Conservation (phyloP, 2,888 invertebrate genomes). For the Ditula angustiorana region DNA sequence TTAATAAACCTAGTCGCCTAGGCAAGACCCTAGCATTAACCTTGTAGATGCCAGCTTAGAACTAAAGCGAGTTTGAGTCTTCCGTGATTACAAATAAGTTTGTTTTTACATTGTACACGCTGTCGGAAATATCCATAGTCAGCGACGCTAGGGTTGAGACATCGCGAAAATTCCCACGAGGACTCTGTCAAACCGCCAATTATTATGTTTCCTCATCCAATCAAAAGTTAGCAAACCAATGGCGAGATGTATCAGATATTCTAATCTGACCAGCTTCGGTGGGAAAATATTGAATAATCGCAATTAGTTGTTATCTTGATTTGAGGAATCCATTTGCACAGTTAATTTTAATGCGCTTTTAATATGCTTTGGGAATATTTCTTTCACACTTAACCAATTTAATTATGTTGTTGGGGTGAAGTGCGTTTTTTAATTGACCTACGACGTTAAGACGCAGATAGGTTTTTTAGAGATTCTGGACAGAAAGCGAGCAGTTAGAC, state of each 20-base stretch:
- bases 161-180: background rate
- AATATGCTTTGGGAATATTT: conserved; percentile 6
- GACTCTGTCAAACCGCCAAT: conserved; percentile 30
- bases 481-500: too few relatives aligned
- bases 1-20: too few relatives aligned
- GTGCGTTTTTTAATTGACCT: background rate
- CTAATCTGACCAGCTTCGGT: conserved; percentile 9
- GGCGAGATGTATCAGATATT: background rate
- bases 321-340: conserved; percentile 4
- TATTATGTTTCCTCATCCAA: conserved; percentile 29
- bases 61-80: too few relatives aligned
- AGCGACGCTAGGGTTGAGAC: background rate
- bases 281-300: conserved; percentile 24
- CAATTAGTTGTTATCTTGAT: conserved; percentile 26
- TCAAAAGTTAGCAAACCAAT: background rate
- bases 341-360: conserved; percentile 15
- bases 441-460: too few relatives aligned
- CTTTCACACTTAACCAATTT: conserved; percentile 3
- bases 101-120: background rate
- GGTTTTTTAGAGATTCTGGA: too few relatives aligned
- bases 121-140: too few relatives aligned
- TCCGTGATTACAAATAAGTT: too few relatives aligned
- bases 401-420: background rate
- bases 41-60: too few relatives aligned
- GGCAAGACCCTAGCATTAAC: too few relatives aligned